phyloP scores from a whole-genome alignment of 35 echinoderm and acorn worm species.

The Strongylocentrotus purpuratus region DNA sequence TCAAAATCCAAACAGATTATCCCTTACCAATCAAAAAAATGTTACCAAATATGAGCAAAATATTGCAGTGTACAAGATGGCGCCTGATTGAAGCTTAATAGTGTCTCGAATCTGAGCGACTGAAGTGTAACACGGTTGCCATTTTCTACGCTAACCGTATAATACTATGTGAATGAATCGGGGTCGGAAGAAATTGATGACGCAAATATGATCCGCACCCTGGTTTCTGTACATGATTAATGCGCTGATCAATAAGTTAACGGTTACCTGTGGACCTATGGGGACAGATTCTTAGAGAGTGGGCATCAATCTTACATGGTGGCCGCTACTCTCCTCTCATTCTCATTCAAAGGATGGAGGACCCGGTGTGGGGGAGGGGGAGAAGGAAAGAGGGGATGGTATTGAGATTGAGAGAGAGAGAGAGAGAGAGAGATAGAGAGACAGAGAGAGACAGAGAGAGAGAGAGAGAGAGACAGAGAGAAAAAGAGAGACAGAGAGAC shows the following conservation, averaged over 20 bases:
- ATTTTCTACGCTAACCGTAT: not conserved
- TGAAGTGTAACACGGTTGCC: not conserved
- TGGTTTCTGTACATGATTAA: constrained; percentile 9
- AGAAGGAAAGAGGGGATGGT: not conserved
- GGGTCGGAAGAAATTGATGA: constrained; percentile 27
- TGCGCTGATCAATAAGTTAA: constrained; percentile 37
- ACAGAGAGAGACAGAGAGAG: not conserved
- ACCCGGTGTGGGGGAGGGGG: not conserved
- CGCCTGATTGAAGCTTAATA: too few species aligned
- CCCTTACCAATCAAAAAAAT: not conserved
- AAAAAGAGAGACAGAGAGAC: too few species aligned
- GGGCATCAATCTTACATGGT: constrained; percentile 45
- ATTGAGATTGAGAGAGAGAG: not conserved
- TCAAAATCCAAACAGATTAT: not conserved
- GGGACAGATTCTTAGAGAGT: constrained; percentile 4
- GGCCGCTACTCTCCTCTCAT: not conserved
- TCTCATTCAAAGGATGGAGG: not conserved
- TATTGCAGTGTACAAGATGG: not conserved
- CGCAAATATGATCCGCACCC: constrained; percentile 33
- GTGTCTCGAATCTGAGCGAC: not conserved
- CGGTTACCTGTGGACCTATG: constrained; percentile 7
- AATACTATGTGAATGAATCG: not conserved
- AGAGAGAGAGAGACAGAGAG: not conserved
- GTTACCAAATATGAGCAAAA: not conserved
- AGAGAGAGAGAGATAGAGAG: not conserved